Evolutionary conservation across 23 tunicate species (phyloP).

Genomic region (Diplosoma virens): DNA sequence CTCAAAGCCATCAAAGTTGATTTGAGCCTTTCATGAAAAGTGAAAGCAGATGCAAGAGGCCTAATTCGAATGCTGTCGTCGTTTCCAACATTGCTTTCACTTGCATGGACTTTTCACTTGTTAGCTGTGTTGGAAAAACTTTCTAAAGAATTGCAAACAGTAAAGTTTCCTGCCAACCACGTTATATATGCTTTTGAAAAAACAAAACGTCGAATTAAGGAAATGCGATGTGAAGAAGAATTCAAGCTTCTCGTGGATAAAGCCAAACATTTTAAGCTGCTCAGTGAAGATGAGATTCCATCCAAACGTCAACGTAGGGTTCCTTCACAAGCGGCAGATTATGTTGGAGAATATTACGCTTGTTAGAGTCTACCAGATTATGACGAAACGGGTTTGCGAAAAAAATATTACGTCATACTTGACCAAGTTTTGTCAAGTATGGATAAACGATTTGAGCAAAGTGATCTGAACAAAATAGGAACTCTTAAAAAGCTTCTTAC

Average conservation of each 20-base stretch:
- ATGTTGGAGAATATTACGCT: constrained; percentile 22
- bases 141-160: constrained; percentile 28
- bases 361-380: constrained; percentile 25
- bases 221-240: constrained; percentile 21
- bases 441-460: constrained; percentile 27
- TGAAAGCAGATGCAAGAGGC: too few species aligned
- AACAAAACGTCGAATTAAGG: constrained; percentile 27
- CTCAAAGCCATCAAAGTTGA: too few species aligned
- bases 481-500: constrained; percentile 15
- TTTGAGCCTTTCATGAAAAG: too few species aligned
- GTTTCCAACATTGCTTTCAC: constrained; percentile 30
- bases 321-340: constrained; percentile 20
- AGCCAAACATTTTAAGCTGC: constrained; percentile 27
- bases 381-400: constrained; percentile 27
- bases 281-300: constrained; percentile 21
- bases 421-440: constrained; percentile 22
- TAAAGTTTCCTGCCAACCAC: constrained; percentile 24
- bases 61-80: too few species aligned
- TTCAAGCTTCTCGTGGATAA: constrained; percentile 27
- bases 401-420: constrained; percentile 21
- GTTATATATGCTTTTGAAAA: constrained; percentile 22
- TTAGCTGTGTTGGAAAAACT: constrained; percentile 24
- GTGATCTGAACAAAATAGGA: constrained; percentile 28
- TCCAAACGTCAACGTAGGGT: constrained; percentile 20
- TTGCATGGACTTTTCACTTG: constrained; percentile 22